Evolutionary conservation across 2,888 invertebrate genomes (phyloP), one percentile per base, ranked within the genome.

Genomic region (Acrocyrtus sp.): DNA sequence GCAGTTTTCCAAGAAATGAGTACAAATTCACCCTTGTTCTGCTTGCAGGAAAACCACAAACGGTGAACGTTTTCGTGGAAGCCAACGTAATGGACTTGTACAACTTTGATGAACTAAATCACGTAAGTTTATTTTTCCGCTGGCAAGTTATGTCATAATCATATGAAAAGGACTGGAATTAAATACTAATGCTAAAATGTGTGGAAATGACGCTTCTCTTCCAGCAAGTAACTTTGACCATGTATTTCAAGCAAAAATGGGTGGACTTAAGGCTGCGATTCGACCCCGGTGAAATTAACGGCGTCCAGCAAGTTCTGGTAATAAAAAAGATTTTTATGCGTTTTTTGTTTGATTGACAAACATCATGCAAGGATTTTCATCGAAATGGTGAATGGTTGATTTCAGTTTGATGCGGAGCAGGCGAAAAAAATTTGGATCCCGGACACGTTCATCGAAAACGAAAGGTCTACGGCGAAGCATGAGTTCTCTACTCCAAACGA

Each of bases 181-280:
- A 8, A 8, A 10, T 10, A 8, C 8, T 8, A 53, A 24, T 53
- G 53, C 4, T 10, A 54, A 54, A 56, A 15, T 57, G 22, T 48
- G 5, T 21, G n/a, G 24, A 60, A 47, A 10, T 54, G n/a, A n/a
- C n/a, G n/a, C n/a, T n/a, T n/a, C n/a, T n/a, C 41, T 62, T 48
- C n/a, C 22, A 78, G 78, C 65, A 77, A 69, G 77, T 78, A 17
- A 77, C 75, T 0, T 62, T 69, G 17, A 62, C 39, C 45, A 57
- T 78, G 67, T 74, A 74, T 34, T 51, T 77, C 2, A 48, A 75
- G 12, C 77, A 78, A 21, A 51, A 61, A 53, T 78, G 78, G 78
- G 24, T 39, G 1, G 78, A 78, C 27, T 51, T 48, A 22, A 54
- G 75, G 6, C 22, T 78, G 21, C 45, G 34, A 2, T 78, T 63